These are phyloP conservation scores for Andrena trimmerana DNA, from an alignment of 2,888 invertebrate species.

Conservation along the genomic window DNA sequence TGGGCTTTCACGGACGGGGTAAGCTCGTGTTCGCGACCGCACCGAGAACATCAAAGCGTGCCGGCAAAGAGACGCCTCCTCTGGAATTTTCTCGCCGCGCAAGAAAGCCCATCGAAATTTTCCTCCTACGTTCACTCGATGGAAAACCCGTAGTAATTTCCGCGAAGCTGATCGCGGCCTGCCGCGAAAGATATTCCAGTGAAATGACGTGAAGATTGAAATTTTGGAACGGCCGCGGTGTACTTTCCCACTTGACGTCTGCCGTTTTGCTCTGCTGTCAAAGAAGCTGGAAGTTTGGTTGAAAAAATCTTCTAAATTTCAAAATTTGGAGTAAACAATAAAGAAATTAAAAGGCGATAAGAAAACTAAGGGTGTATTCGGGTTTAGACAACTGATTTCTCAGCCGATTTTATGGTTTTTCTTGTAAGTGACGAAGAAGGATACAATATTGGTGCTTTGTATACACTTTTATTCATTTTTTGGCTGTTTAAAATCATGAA, in stretches of 20 bases:
- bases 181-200: slow-evolving; percentile 4
- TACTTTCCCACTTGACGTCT: background rate
- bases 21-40: slow-evolving; percentile 32
- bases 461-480: too few relatives aligned
- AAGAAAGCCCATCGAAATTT: slow-evolving; percentile 36
- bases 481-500: too few relatives aligned
- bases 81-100: slow-evolving; percentile 26
- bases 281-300: background rate
- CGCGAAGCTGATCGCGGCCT: slow-evolving; percentile 28
- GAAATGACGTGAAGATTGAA: slow-evolving; percentile 11
- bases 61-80: slow-evolving; percentile 2
- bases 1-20: slow-evolving; percentile 18
- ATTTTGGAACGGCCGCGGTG: slow-evolving; percentile 14
- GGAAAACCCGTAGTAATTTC: slow-evolving; percentile 30
- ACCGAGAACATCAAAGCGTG: slow-evolving; percentile 34
- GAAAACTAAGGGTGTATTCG: too few relatives aligned
- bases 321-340: too few relatives aligned
- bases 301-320: too few relatives aligned
- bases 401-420: too few relatives aligned
- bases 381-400: too few relatives aligned
- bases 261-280: background rate
- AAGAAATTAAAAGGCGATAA: too few relatives aligned
- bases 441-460: too few relatives aligned
- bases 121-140: slow-evolving; percentile 33
- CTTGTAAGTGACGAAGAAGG: too few relatives aligned